Conservation (phyloP, 1,140 invertebrate genomes). For the Pissodes strobi region DNA sequence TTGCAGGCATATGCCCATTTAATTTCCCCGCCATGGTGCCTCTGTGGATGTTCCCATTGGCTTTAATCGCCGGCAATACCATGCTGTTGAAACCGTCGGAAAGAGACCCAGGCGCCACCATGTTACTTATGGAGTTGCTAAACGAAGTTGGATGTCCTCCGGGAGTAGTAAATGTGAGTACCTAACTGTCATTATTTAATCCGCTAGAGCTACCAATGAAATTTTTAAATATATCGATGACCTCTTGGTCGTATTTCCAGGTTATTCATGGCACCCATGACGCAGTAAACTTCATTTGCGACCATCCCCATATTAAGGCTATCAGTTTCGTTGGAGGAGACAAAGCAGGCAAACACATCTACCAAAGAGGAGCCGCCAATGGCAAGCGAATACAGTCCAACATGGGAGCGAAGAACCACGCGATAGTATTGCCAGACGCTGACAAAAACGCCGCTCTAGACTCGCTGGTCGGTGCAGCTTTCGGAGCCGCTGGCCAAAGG, state of each 20-base stretch:
- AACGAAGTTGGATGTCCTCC: constrained; percentile 91
- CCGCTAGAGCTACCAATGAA: background rate
- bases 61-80: constrained; percentile 87
- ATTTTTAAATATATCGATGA: background rate
- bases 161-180: constrained; percentile 83
- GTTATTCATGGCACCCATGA: constrained; percentile 94
- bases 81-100: constrained; percentile 90
- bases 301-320: constrained; percentile 93
- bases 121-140: constrained; percentile 90
- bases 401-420: constrained; percentile 99
- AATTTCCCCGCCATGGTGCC: constrained; percentile 99
- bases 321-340: constrained; percentile 99
- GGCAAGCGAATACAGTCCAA: constrained; percentile 98
- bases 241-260: too few species aligned
- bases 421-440: constrained; percentile 94
- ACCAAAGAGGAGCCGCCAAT: constrained; percentile 77
- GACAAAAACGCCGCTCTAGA: constrained; percentile 97
- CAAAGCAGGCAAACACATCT: constrained; percentile 94
- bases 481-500: constrained; percentile 91
- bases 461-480: constrained; percentile 92
- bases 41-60: constrained; percentile 97
- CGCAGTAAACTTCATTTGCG: constrained; percentile 96
- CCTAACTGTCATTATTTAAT: background rate
- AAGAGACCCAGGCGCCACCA: constrained; percentile 93
- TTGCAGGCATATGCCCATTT: constrained; percentile 70